Evolutionary conservation across 2,797 vertebrate species (phyloP).

Genomic region (Amphiprion clarkii): DNA sequence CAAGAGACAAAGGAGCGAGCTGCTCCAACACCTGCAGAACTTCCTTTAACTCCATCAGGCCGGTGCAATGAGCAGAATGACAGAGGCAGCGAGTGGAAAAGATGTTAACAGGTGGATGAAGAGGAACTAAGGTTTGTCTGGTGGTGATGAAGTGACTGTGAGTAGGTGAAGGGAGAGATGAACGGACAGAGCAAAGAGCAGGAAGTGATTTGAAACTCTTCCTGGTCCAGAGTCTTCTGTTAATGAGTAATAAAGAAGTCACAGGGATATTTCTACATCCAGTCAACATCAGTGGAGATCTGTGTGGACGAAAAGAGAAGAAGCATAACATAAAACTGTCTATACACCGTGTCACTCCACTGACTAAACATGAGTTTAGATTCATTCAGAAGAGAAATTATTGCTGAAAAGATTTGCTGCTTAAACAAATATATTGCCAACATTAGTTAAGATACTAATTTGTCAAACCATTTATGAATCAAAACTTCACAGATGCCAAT

Average conservation of each 20-base stretch:
- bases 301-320: constrained; percentile 35
- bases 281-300: constrained; percentile 68
- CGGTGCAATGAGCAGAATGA: neutral
- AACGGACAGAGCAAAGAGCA: constrained; percentile 3
- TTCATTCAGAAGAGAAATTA: neutral
- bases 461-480: no score
- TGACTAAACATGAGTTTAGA: neutral
- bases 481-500: no score
- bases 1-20: constrained; percentile 91
- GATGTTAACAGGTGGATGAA: neutral
- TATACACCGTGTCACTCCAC: no score
- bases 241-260: constrained; percentile 44
- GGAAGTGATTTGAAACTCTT: constrained; percentile 18
- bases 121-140: constrained; percentile 1
- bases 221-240: constrained; percentile 23
- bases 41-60: constrained; percentile 86
- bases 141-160: constrained; percentile 4
- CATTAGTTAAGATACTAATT: no score
- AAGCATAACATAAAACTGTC: neutral
- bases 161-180: neutral
- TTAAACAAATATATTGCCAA: no score
- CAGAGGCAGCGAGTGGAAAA: constrained; percentile 15
- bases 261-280: constrained; percentile 56
- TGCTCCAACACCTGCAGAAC: constrained; percentile 88
- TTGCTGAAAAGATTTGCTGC: no score